Base-by-base conservation (phyloP, 2,797 vertebrate species). In the Anisognathus igniventris region DNA sequence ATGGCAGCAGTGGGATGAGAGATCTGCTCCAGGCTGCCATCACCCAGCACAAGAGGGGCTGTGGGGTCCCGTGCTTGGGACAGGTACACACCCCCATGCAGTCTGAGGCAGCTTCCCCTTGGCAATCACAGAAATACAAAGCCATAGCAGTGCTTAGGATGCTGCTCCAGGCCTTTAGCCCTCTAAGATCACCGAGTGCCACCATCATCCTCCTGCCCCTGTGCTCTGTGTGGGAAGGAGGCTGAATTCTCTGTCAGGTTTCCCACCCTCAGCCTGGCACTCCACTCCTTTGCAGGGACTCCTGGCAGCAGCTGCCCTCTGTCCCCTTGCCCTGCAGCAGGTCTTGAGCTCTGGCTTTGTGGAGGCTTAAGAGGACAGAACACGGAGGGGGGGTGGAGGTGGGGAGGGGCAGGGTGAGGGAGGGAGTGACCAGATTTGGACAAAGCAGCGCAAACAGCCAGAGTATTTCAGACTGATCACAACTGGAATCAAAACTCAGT, bases 311-410 rank as follows among this genome's bases (percentile, higher is more conserved):
- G 57, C 50, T 64, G 61, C 40, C 53, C 70, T 51, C 40, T 0
- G 0, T 37, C 51, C 5, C 2, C 54, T 4, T 1, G 17, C 8
- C 20, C 5, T 7, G 70, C 35, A 54, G n/a, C 54, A 67, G 0
- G 6, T 27, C 13, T 3, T 3, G 30, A 81, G 50, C n/a, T 45
- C 66, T 47, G 57, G 20, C 40, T 88, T 67, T 67, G 44, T 5
- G 0, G 60, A 79, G 50, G 22, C 24, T 76, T 44, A 45, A 66
- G 73, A 72, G 25, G 31, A 81, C 54, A 56, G 23, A 65, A 33
- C 0, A 0, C 0, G 0, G 8, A 3, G 0, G 0, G 5, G 47
- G 33, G 14, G 8, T 13, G 57, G 57, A 58, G 24, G 25, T 44
- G 6, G 25, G 35, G 17, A 14, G 19, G 13, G 27, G 28, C 5